phyloP scores from a whole-genome alignment of 2,888 invertebrate genomes.

The Melipona bicolor region DNA sequence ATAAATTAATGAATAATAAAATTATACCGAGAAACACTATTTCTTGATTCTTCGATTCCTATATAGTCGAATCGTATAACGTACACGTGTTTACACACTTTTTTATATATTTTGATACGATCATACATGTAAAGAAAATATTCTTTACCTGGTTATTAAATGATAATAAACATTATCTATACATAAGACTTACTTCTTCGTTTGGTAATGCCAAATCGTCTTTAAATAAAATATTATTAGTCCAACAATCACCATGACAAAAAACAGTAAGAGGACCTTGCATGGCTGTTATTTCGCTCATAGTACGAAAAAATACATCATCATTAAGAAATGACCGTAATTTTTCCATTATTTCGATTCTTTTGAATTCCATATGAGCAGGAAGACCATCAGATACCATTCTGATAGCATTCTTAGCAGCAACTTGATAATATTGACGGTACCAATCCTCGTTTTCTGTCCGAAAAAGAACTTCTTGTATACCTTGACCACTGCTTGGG shows the following conservation, averaged over 20 bases:
- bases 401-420: slow-evolving; percentile 87
- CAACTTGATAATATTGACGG: slow-evolving; percentile 88
- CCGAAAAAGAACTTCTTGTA: slow-evolving; percentile 87
- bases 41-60: slow-evolving; percentile 28
- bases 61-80: slow-evolving; percentile 1
- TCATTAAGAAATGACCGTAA: slow-evolving; percentile 87
- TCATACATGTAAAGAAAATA: slow-evolving; percentile 10
- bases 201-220: slow-evolving; percentile 80
- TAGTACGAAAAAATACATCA: slow-evolving; percentile 88
- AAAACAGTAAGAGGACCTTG: slow-evolving; percentile 89
- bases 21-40: slow-evolving; percentile 47
- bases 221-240: slow-evolving; percentile 89
- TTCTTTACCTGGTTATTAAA: background rate
- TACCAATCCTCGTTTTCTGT: slow-evolving; percentile 89
- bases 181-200: slow-evolving; percentile 69
- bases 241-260: slow-evolving; percentile 91
- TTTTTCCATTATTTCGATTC: slow-evolving; percentile 86
- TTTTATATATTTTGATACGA: slow-evolving; percentile 30
- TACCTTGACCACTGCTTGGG: slow-evolving; percentile 73
- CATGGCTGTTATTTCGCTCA: slow-evolving; percentile 88
- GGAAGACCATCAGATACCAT: slow-evolving; percentile 86
- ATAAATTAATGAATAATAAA: slow-evolving; percentile 59
- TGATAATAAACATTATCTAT: slow-evolving; percentile 16
- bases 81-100: background rate
- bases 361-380: slow-evolving; percentile 80